Evolutionary conservation across 2,113 vertebrate genomes (phyloP).

Genomic region (Megaptera novaeangliae): DNA sequence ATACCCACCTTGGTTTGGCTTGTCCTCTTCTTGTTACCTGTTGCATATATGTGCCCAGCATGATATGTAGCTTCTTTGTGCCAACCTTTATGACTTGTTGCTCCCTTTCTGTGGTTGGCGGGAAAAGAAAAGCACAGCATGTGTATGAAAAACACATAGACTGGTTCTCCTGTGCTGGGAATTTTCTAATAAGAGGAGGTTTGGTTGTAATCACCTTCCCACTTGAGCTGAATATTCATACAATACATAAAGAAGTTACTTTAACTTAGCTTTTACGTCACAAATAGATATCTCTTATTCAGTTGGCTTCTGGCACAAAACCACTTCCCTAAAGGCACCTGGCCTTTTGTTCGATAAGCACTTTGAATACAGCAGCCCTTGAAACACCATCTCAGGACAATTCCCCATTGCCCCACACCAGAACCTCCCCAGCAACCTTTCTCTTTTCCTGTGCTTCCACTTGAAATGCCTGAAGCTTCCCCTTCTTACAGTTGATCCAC

Average conservation of each 20-base stretch:
- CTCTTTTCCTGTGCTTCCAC: not conserved
- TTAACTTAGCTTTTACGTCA: conserved; percentile 23
- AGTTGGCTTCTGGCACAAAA: not conserved
- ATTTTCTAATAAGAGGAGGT: not conserved
- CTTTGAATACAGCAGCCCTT: not conserved
- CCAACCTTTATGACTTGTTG: not conserved
- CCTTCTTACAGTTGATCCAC: not conserved
- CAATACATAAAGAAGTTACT: not conserved
- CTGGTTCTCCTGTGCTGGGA: not conserved
- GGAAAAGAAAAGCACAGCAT: not conserved
- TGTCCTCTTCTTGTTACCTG: not conserved
- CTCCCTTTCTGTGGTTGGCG: not conserved
- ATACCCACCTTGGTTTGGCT: not conserved
- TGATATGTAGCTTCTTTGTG: not conserved
- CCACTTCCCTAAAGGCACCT: not conserved
- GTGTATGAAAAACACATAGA: not conserved
- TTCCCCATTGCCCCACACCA: not conserved
- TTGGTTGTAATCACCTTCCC: conserved; percentile 2
- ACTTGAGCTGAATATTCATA: not conserved
- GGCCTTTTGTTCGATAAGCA: not conserved
- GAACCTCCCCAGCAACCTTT: not conserved
- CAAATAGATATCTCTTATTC: not conserved
- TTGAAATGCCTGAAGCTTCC: not conserved
- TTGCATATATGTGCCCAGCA: not conserved
- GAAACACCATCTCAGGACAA: not conserved